These are phyloP conservation scores for Kryptolebias marmoratus DNA, from an alignment of 2,113 vertebrate genomes.

Conservation along the genomic window DNA sequence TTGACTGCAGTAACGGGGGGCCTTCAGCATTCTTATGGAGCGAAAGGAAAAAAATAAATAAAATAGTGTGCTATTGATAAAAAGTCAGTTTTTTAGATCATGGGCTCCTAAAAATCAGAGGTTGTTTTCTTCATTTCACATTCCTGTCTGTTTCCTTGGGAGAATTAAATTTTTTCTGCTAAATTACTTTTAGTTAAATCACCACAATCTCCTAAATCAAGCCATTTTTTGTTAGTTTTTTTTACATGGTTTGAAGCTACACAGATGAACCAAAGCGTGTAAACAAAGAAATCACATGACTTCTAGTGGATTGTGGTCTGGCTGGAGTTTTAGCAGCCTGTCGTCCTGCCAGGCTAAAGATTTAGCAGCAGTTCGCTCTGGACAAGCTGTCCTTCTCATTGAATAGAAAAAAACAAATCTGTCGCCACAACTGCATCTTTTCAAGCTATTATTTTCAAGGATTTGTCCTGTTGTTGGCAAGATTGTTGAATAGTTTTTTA, in stretches of 20 bases:
- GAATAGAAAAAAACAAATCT: constrained; percentile 43
- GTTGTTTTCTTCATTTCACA: too few species aligned
- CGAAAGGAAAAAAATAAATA: not conserved
- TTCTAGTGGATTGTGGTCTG: constrained; percentile 5
- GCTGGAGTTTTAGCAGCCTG: constrained; percentile 12
- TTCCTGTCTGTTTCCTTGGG: too few species aligned
- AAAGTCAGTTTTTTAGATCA: too few species aligned
- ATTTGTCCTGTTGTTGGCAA: not conserved
- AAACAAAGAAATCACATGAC: constrained; percentile 28
- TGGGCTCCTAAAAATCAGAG: too few species aligned
- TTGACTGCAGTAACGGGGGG: constrained; percentile 1
- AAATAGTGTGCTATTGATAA: not conserved
- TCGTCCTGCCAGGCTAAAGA: constrained; percentile 55
- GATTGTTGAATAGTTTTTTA: not conserved
- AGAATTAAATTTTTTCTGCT: too few species aligned
- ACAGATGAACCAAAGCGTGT: not conserved
- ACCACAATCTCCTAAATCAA: too few species aligned
- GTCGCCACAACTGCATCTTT: not conserved
- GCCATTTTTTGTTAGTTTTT: too few species aligned
- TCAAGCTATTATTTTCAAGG: not conserved
- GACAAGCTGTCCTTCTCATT: constrained; percentile 2
- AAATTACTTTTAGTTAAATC: too few species aligned
- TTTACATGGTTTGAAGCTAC: too few species aligned
- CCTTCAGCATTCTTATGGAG: not conserved
- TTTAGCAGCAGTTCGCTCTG: constrained; percentile 29